Evolutionary conservation across 2,888 invertebrate species (phyloP).

Genomic region (Bimastos eiseni): DNA sequence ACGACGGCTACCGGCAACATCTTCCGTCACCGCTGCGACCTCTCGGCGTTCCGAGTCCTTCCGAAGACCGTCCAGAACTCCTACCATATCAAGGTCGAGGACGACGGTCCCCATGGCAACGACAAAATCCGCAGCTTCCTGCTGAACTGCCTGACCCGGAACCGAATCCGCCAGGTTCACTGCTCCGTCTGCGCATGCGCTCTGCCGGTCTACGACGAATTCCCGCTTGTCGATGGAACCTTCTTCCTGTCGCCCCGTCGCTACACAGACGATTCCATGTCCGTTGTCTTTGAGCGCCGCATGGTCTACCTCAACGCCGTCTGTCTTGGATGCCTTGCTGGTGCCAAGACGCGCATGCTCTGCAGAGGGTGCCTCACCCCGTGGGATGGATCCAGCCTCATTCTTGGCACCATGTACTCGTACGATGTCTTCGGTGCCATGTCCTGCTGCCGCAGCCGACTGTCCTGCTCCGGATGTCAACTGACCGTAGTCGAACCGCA

Average conservation of each 20-base stretch:
- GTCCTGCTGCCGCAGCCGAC: constrained; percentile 89
- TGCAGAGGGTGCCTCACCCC: constrained; percentile 55
- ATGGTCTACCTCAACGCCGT: constrained; percentile 88
- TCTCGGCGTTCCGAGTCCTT: constrained; percentile 75
- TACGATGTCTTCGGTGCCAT: constrained; percentile 97
- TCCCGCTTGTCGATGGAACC: constrained; percentile 94
- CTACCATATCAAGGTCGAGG: constrained; percentile 99
- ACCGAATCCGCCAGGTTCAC: constrained; percentile 76
- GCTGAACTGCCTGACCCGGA: constrained; percentile 86
- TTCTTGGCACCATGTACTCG: constrained; percentile 86
- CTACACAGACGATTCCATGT: constrained; percentile 64
- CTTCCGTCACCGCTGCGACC: constrained; percentile 88
- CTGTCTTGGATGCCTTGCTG: constrained; percentile 75
- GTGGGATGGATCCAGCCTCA: constrained; percentile 80
- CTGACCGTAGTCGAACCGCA: constrained; percentile 37
- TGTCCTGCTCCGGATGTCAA: constrained; percentile 84
- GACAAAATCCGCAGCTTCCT: constrained; percentile 92
- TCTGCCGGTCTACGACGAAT: constrained; percentile 88
- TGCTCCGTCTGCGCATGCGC: constrained; percentile 82
- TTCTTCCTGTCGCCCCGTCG: constrained; percentile 87
- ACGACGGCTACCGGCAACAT: constrained; percentile 65
- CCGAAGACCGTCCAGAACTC: constrained; percentile 95
- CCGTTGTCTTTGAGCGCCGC: neutral
- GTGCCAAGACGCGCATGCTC: constrained; percentile 58
- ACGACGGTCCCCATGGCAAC: constrained; percentile 96